phyloP scores from a whole-genome alignment of 2,888 invertebrate species.

The Orthonevra nobilis region DNA sequence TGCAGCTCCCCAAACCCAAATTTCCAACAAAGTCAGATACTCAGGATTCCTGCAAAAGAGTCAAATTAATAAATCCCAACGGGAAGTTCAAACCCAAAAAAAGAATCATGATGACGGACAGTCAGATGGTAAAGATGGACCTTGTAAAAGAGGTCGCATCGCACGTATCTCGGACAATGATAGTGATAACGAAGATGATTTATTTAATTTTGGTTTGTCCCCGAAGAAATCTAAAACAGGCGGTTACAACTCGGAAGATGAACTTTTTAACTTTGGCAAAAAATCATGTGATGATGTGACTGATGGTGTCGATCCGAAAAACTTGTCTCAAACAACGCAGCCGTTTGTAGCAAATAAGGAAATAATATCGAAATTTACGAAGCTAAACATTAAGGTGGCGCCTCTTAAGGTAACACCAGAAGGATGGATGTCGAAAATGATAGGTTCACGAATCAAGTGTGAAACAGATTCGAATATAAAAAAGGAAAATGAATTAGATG shows the following conservation, averaged over 20 bases:
- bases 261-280: conserved; percentile 72
- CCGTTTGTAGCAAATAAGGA: conserved; percentile 57
- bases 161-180: conserved; percentile 74
- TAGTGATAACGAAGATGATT: conserved; percentile 73
- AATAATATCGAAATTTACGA: conserved; percentile 63
- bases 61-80: conserved; percentile 46
- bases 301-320: not conserved
- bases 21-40: conserved; percentile 22
- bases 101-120: not conserved
- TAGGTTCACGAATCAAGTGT: conserved; percentile 59
- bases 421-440: conserved; percentile 75
- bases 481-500: conserved; percentile 53
- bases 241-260: conserved; percentile 65
- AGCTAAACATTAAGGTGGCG: conserved; percentile 72
- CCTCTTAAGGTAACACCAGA: conserved; percentile 72
- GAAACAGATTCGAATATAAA: conserved; percentile 49
- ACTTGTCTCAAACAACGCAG: conserved; percentile 71
- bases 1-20: not conserved
- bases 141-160: conserved; percentile 73
- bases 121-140: not conserved
- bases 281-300: not conserved
- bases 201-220: conserved; percentile 75
- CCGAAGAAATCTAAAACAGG: conserved; percentile 53
- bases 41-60: conserved; percentile 74
- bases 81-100: not conserved